phyloP scores from a whole-genome alignment of 2,797 vertebrate species.

The Melanogrammus aeglefinus region DNA sequence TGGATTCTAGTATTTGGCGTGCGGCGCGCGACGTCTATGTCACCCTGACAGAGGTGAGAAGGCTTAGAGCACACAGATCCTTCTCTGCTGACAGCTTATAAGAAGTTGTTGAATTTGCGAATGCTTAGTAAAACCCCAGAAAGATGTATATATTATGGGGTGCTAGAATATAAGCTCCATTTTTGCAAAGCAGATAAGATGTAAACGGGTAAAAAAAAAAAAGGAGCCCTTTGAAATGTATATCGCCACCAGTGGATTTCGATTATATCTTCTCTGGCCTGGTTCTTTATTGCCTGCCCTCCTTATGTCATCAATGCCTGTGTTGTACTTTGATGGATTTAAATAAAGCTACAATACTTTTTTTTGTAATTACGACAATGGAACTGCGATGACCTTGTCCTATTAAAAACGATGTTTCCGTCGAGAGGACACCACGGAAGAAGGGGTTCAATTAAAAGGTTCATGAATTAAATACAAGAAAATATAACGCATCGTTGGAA shows the following conservation, averaged over 20 bases:
- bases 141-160: neutral
- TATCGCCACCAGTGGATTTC: constrained; percentile 19
- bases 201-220: constrained; percentile 7
- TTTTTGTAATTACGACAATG: constrained; percentile 47
- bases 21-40: too few relatives aligned
- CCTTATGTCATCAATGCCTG: constrained; percentile 64
- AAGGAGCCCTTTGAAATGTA: constrained; percentile 21
- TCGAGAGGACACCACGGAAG: constrained; percentile 10
- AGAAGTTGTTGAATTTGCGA: too few relatives aligned
- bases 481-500: neutral
- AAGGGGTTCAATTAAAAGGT: neutral
- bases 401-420: constrained; percentile 48
- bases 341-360: constrained; percentile 40
- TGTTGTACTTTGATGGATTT: constrained; percentile 46
- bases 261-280: constrained; percentile 30
- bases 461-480: neutral
- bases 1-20: neutral
- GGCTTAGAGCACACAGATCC: too few relatives aligned
- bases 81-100: too few relatives aligned
- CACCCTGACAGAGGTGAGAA: too few relatives aligned
- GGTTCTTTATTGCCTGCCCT: constrained; percentile 55
- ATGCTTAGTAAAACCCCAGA: too few relatives aligned
- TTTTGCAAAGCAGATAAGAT: constrained; percentile 8
- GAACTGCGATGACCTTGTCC: constrained; percentile 58
- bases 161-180: too few relatives aligned